Base-by-base conservation (phyloP, 2,888 invertebrate species). In the Spilosoma lubricipeda region DNA sequence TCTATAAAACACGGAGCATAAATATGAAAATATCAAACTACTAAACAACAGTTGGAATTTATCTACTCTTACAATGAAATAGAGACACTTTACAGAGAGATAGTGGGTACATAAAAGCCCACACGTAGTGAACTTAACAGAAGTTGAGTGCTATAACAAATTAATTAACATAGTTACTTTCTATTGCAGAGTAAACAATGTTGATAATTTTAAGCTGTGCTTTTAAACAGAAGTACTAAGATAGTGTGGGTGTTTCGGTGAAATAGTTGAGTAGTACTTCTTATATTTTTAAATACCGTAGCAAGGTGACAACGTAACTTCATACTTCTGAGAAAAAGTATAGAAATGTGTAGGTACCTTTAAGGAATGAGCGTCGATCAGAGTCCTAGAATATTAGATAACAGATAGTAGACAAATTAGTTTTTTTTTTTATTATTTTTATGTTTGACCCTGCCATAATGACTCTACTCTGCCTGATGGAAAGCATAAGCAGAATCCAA, bases 121-220 rank as follows among this genome's bases (percentile, higher is more conserved):
- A 30, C 63, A 63, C 63, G 30, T 63, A 63, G 8, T 63, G 1
- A 18, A 30, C 63, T 15, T 5, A 18, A 30, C 13, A 23, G 4
- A 48, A 70, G 36, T 65, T 23, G 45, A 70, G 63, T 42, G 42
- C 23, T 59, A 23, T 45, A 27, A 33, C 66, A 74, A 72, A 72
- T 73, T 75, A 78, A 67, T 63, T 70, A 70, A 71, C 1, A 78
- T 63, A 67, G 75, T 33, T 45, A 74, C 59, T 52, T 81, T 77
- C 82, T 70, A 83, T 75, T 77, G 73, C 74, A 70, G 30, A 68
- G 66, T 79, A 81, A 84, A 82, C 80, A 84, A 70, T 39, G n/a
- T 36, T 33, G 20, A 39, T 56, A n/a, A 59, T 70, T 39, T 70
- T 20, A 75, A 78, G 74, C 76, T 76, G 73, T 68, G 70, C 78